Evolutionary conservation across 2,888 invertebrate species (phyloP).

Genomic region (Acrobasis consociella): DNA sequence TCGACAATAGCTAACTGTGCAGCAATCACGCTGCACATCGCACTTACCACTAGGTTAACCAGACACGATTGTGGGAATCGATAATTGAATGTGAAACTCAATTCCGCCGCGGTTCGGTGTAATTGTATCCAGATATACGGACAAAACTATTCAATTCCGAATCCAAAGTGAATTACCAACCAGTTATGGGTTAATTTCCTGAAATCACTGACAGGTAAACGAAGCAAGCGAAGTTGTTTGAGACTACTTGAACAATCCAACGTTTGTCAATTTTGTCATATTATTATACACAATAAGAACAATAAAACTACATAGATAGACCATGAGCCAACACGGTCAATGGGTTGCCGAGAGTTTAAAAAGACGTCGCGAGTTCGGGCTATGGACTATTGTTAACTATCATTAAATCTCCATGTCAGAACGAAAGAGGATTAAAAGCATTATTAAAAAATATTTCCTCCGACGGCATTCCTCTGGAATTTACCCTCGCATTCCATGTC

Average conservation of each 20-base stretch:
- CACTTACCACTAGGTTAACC: constrained; percentile 16
- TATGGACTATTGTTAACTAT: background rate
- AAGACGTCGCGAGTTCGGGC: too few relatives aligned
- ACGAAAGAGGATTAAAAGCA: background rate
- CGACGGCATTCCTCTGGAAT: background rate
- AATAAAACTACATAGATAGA: too few relatives aligned
- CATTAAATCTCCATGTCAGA: background rate
- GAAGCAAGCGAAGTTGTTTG: too few relatives aligned
- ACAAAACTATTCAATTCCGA: constrained; percentile 13
- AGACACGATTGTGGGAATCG: constrained; percentile 18
- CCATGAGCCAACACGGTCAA: too few relatives aligned
- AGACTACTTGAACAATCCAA: too few relatives aligned
- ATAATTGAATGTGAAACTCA: constrained; percentile 15
- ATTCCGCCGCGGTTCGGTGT: constrained; percentile 10
- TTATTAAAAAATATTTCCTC: constrained; percentile 9
- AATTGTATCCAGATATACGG: constrained; percentile 14
- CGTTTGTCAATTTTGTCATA: too few relatives aligned
- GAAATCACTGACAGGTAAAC: background rate
- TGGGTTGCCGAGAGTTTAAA: too few relatives aligned
- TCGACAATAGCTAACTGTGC: constrained; percentile 10
- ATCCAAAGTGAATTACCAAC: constrained; percentile 2
- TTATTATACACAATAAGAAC: too few relatives aligned
- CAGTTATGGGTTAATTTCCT: constrained; percentile 9
- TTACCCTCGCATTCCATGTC: constrained; percentile 11
- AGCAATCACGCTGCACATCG: constrained; percentile 2